Evolutionary conservation across 2,888 invertebrate genomes (phyloP).

Genomic region (Bimastos eiseni): DNA sequence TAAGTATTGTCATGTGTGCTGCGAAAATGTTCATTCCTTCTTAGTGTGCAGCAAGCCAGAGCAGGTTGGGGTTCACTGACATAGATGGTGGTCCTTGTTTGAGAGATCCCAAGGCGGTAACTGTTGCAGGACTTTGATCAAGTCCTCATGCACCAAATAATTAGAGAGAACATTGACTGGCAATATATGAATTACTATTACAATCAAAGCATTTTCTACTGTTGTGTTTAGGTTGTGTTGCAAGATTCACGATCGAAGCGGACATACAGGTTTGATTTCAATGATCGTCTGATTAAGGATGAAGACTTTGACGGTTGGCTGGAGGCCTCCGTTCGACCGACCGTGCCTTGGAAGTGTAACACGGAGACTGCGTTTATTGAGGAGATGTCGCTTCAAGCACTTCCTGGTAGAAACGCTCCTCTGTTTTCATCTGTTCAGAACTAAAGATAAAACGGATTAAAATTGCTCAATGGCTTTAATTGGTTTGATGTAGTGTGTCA

Average conservation of each 20-base stretch:
- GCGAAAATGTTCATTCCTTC: too few relatives aligned
- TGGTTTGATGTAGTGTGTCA: too few relatives aligned
- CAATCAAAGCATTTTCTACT: not conserved
- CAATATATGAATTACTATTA: too few relatives aligned
- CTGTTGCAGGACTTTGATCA: too few relatives aligned
- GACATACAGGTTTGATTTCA: conserved; percentile 29
- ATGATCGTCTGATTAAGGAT: conserved; percentile 29
- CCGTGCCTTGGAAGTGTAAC: not conserved
- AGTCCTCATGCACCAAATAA: too few relatives aligned
- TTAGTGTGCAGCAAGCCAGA: too few relatives aligned
- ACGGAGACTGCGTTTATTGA: not conserved
- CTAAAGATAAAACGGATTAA: not conserved
- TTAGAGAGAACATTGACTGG: too few relatives aligned
- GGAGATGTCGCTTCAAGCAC: not conserved
- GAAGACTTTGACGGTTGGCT: conserved; percentile 33
- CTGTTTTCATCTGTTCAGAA: not conserved
- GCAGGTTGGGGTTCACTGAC: too few relatives aligned
- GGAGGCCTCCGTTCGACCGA: conserved; percentile 25
- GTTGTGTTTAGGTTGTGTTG: not conserved
- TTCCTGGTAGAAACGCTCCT: not conserved
- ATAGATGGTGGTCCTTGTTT: too few relatives aligned
- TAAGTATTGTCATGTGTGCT: too few relatives aligned
- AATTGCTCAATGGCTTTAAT: not conserved
- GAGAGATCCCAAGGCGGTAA: too few relatives aligned
- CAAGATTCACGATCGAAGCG: not conserved